Percentiles rank a stretch among this genome's conserved stretches.
Evolutionary conservation across 2,888 invertebrate species (phyloP).

Genomic region (Amphipyra berbera): DNA sequence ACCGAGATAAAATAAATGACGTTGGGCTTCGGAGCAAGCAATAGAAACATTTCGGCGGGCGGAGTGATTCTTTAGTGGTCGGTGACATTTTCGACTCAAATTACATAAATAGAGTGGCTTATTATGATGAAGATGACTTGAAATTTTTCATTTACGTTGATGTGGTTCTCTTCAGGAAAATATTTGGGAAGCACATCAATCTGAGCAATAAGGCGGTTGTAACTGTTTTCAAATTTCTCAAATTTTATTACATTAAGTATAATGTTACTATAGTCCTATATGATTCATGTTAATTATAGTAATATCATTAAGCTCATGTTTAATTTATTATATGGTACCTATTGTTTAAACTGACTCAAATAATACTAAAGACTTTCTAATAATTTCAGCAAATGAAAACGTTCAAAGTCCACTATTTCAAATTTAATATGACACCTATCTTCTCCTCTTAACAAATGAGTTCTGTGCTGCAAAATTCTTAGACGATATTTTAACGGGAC

Average conservation of each 20-base stretch:
- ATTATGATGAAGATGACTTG: constrained; percentile 25
- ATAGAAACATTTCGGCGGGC: constrained; percentile 28
- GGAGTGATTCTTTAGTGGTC: constrained; percentile 32
- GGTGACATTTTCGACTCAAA: constrained; percentile 22
- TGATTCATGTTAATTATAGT: too few relatives aligned
- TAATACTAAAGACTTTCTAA: not conserved
- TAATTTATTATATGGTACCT: too few relatives aligned
- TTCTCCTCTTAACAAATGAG: constrained; percentile 28
- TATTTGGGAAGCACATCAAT: not conserved
- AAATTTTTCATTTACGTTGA: constrained; percentile 12
- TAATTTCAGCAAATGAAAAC: not conserved
- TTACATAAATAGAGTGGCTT: constrained; percentile 41
- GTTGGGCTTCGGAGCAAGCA: not conserved
- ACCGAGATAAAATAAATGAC: not conserved
- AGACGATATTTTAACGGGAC: constrained; percentile 57
- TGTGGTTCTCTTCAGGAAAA: not conserved
- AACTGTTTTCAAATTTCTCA: not conserved
- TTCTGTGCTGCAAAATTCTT: constrained; percentile 28
- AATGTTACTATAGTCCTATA: too few relatives aligned
- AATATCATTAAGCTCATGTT: too few relatives aligned
- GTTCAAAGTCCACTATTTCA: constrained; percentile 8
- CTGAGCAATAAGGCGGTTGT: not conserved
- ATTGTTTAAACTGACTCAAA: not conserved
- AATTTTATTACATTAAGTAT: too few relatives aligned
- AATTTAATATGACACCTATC: constrained; percentile 18